Conservation (phyloP, 2,888 invertebrate genomes). For the Cinara cedri region DNA sequence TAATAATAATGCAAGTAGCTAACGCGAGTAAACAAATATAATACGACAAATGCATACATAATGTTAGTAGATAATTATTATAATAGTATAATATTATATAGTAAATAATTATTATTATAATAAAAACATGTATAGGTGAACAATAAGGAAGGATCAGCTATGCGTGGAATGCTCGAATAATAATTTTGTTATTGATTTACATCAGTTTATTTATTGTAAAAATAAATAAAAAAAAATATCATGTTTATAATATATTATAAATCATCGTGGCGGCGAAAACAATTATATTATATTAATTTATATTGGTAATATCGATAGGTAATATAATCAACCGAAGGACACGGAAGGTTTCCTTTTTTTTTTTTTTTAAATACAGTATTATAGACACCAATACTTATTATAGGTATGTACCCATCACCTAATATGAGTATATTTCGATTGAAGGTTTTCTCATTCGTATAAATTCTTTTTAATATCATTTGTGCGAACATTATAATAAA, state of each 20-base stretch:
- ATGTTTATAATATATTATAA: background rate
- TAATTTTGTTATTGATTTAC: background rate
- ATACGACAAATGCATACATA: background rate
- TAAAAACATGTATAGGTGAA: background rate
- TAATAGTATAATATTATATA: background rate
- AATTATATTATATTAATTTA: background rate
- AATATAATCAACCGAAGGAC: constrained; percentile 18
- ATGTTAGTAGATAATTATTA: background rate
- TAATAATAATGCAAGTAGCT: too few relatives aligned
- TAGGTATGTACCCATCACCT: background rate
- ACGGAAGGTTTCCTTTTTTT: background rate
- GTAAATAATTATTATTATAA: background rate
- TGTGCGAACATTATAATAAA: too few relatives aligned
- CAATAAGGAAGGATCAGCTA: constrained; percentile 17
- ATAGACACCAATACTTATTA: constrained; percentile 10
- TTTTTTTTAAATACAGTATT: background rate
- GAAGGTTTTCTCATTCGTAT: constrained; percentile 26
- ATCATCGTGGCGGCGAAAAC: constrained; percentile 7
- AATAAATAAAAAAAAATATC: constrained; percentile 3
- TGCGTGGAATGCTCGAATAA: too few relatives aligned
- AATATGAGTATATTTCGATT: background rate
- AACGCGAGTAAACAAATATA: background rate
- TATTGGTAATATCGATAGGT: background rate
- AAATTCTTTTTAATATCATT: constrained; percentile 6
- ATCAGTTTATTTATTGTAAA: background rate